Base-by-base conservation (phyloP, 2,113 vertebrate genomes). In the Sorex fumeus region DNA sequence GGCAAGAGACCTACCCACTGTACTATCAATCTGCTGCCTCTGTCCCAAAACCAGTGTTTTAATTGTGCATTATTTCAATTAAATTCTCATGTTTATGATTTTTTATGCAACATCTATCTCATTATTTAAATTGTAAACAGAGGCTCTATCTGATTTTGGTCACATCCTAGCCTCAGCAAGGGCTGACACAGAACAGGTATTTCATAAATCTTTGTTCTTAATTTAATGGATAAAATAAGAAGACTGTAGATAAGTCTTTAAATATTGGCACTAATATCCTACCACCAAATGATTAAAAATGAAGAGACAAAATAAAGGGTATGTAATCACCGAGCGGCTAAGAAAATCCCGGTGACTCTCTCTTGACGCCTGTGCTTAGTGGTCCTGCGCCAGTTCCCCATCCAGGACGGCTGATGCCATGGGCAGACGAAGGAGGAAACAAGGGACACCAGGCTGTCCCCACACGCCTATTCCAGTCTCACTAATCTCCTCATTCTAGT, bases 151-250 rank as follows among this genome's bases (percentile, higher is more conserved):
- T 21, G 57, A 60, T 60, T 60, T 60, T 60, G 57, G 18, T 60
- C 18, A 60, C 19, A 60, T 6, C 57, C 57, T 60, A 60, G 57
- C 6, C 60, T 77, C 43, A 69, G 18, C 45, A 40, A 88, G 72
- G 30, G 40, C 53, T 78, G 88, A 30, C 47, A 27, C 4, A 34
- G 2, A 30, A 40, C 87, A 90, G 71, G 69, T 93, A 40, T 92
- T 94, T 69, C 66, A 40, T 78, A 87, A 92, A 78, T 91, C 64
- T 77, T 43, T 76, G n/a, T 21, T 27, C 76, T 50, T 77, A 19
- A 18, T 10, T 25, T 19, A 50, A 67, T 78, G 64, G 91, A 70
- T 87, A 64, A 81, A 86, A 91, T 74, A 28, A 10, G 47, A 78
- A 82, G 62, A 30, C 28, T 67, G 32, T 4, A 75, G 62, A 79